Evolutionary conservation across 1,140 invertebrate genomes (phyloP), one percentile per base, ranked within the genome.

Genomic region (Callitettix versicolor): DNA sequence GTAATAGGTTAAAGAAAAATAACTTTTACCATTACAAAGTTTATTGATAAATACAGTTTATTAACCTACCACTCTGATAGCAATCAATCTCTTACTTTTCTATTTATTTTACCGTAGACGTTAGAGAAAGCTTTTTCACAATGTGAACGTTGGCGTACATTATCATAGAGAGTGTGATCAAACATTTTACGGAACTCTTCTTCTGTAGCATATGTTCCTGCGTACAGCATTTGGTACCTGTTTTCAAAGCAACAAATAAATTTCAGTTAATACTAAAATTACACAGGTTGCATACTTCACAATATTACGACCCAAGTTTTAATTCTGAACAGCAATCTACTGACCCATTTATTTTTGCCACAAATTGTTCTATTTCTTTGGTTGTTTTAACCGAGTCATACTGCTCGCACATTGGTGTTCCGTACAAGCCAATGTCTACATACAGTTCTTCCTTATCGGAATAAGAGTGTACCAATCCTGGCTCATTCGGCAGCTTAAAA

Each of bases 221-320:
- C 86, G 68, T 91, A 91, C 46, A 91, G 68, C 88, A 91, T 91
- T 73, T 98, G 20, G 96, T 95, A 73, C 78, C 86, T 20, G 92
- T 95, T 73, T 4, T 9, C 26, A 30, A 30, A 30, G 26, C 26
- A 4, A 30, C 26, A 30, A 9, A 30, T 30, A 9, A 9, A 30
- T 30, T 30, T 30, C 26, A 30, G 26, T 9, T 30, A 30, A 30
- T 30, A 4, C 26, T 30, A 30, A 3, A 30, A 30, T 4, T 3
- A 30, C 26, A 4, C 9, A 30, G 26, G 26, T 9, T 30, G 26
- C 9, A 30, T 4, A 30, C 26, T 4, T 30, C 26, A 30, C 26
- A 30, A 30, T 30, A 9, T 30, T n/a, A 30, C 3, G 26, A 30
- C 3, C n/a, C n/a, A n/a, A n/a, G n/a, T n/a, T n/a, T n/a, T n/a